Base-by-base conservation (phyloP, 2,797 vertebrate species). In the Todus mexicanus region DNA sequence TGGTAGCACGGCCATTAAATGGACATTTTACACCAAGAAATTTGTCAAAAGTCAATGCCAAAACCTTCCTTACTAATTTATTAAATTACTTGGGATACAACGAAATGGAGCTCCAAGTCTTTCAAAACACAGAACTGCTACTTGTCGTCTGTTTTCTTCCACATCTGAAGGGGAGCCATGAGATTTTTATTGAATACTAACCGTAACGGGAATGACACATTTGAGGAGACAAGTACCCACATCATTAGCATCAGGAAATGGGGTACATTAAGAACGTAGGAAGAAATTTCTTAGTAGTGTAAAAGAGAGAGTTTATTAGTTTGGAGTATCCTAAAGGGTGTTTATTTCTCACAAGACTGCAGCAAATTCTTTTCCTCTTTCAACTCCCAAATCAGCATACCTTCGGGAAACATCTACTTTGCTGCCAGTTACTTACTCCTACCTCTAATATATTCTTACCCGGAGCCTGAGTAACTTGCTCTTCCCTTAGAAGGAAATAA, bases 311-410 rank as follows among this genome's bases (percentile, higher is more conserved):
- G 50, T 89, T 95, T 91, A 68, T 77, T 61, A 65, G 60, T 89
- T 66, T 89, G 89, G 78, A 93, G 94, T 90, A 89, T 89, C 71
- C 87, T 84, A 82, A 87, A 23, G 26, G 75, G 45, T 68, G 89
- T 38, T 75, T 73, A 8, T 59, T 91, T 84, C 88, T 90, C 80
- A 84, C 70, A 86, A 92, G 84, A 76, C 56, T 60, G 26, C 74
- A 94, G 51, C 68, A 94, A 94, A 92, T 95, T 87, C 56, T 84
- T 89, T 84, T 89, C 60, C 22, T 79, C 68, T 90, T 87, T 73
- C 84, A 90, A 66, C 42, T 89, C 84, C 84, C 71, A 87, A 27
- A 53, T 54, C 42, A 73, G 60, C 51, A 92, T 56, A 81, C 27
- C 64, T 63, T 90, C 2, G 6, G 74, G 72, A 92, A 94, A 79